Conservation (phyloP, 2,888 invertebrate genomes). For the Tryphoninae sp. region DNA sequence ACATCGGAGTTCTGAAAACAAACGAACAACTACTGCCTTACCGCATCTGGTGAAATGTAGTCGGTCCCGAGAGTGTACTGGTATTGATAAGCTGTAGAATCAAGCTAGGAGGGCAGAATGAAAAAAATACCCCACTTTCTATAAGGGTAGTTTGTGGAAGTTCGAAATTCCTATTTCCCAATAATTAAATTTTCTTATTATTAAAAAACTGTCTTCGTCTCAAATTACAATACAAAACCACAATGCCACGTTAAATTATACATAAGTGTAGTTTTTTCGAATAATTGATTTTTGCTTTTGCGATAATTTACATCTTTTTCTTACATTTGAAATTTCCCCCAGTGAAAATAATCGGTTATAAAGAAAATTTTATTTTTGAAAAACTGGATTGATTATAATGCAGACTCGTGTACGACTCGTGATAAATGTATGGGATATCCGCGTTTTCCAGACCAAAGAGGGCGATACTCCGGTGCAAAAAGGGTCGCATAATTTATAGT, state of each 20-base stretch:
- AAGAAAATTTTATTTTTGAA: neutral
- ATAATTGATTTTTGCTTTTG: too few relatives aligned
- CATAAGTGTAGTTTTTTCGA: too few relatives aligned
- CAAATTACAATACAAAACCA: too few relatives aligned
- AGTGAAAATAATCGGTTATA: neutral
- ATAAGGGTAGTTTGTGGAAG: neutral
- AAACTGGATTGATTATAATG: neutral
- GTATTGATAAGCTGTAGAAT: neutral
- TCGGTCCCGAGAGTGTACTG: slow-evolving; percentile 39
- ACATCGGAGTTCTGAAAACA: slow-evolving; percentile 87
- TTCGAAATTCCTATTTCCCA: neutral
- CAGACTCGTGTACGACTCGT: neutral
- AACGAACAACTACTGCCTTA: slow-evolving; percentile 72
- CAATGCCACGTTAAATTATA: too few relatives aligned
- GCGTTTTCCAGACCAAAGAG: slow-evolving; percentile 57
- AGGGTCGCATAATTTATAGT: slow-evolving; percentile 63
- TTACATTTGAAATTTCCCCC: slow-evolving; percentile 4
- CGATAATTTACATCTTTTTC: neutral
- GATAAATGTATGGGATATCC: slow-evolving; percentile 51
- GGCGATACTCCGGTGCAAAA: slow-evolving; percentile 9
- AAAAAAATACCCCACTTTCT: neutral
- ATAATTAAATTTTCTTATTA: neutral
- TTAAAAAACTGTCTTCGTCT: too few relatives aligned
- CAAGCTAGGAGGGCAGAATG: neutral
- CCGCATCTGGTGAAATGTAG: slow-evolving; percentile 64